These are phyloP conservation scores for Podarcis siculus DNA, from an alignment of 2,797 vertebrate species.

Conservation along the genomic window DNA sequence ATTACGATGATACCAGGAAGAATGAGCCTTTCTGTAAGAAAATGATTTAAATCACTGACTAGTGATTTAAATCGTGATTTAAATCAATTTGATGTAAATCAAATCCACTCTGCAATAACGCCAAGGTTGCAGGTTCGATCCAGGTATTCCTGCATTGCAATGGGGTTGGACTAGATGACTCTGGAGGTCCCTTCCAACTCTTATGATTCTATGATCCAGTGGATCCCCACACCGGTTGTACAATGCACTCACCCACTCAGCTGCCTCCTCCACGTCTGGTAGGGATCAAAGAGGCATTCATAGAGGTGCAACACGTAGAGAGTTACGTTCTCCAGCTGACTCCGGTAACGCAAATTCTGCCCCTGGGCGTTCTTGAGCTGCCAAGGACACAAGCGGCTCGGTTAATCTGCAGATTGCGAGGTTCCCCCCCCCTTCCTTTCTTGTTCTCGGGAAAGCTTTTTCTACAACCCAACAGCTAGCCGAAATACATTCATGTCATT, in stretches of 20 bases:
- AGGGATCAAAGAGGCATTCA: slow-evolving; percentile 94
- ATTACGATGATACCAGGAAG: no score
- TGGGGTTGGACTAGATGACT: no score
- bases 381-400: rapidly evolving
- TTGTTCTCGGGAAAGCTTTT: not conserved
- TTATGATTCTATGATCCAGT: no score
- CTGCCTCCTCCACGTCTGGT: slow-evolving; percentile 93
- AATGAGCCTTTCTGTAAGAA: no score
- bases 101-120: no score
- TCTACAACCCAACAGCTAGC: not conserved
- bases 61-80: no score
- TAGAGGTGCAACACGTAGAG: slow-evolving; percentile 89
- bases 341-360: slow-evolving; percentile 35
- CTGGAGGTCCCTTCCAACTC: no score
- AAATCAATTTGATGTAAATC: no score
- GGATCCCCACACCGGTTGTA: no score
- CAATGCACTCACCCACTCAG: slow-evolving; percentile 85
- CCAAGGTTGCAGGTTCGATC: no score
- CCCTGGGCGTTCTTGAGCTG: slow-evolving; percentile 81
- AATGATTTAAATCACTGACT: no score
- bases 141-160: no score
- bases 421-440: not conserved
- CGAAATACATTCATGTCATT: not conserved
- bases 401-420: not conserved
- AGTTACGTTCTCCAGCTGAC: slow-evolving; percentile 80